These are phyloP conservation scores for Pinctada fucata DNA, from an alignment of 2,888 invertebrate genomes.

Conservation along the genomic window DNA sequence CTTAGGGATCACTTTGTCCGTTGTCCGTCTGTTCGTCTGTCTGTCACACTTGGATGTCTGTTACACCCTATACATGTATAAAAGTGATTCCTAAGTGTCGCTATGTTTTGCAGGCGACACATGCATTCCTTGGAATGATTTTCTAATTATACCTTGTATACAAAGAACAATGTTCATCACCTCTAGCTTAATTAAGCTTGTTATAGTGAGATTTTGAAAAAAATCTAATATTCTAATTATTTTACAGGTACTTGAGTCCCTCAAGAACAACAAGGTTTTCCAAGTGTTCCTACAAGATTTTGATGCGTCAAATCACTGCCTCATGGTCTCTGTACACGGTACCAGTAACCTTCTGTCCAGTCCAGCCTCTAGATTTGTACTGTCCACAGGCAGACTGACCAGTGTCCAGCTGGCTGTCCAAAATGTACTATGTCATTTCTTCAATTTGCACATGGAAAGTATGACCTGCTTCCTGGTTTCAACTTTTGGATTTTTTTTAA, in stretches of 20 bases:
- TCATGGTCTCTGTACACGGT: slow-evolving; percentile 56
- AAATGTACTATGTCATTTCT: slow-evolving; percentile 62
- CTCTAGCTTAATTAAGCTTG: too few species aligned
- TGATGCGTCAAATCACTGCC: slow-evolving; percentile 36
- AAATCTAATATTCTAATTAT: too few species aligned
- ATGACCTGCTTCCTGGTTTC: background rate
- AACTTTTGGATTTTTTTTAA: background rate
- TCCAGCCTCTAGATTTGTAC: slow-evolving; percentile 50
- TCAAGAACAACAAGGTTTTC: slow-evolving; percentile 47
- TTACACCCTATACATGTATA: too few species aligned
- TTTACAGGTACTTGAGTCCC: slow-evolving; percentile 9
- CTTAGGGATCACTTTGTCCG: too few species aligned
- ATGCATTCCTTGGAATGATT: too few species aligned
- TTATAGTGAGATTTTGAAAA: too few species aligned
- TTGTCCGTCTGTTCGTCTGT: too few species aligned
- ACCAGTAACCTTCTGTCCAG: slow-evolving; percentile 49
- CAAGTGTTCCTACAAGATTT: slow-evolving; percentile 50
- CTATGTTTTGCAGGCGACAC: too few species aligned
- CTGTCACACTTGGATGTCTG: too few species aligned
- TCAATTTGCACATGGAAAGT: slow-evolving; percentile 42
- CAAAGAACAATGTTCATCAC: too few species aligned
- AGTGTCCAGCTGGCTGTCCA: slow-evolving; percentile 51
- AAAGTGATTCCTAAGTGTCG: too few species aligned
- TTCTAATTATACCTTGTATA: too few species aligned
- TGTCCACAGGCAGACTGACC: slow-evolving; percentile 57